Base-by-base conservation (phyloP, 2,888 invertebrate genomes). In the Trisateles emortualis region DNA sequence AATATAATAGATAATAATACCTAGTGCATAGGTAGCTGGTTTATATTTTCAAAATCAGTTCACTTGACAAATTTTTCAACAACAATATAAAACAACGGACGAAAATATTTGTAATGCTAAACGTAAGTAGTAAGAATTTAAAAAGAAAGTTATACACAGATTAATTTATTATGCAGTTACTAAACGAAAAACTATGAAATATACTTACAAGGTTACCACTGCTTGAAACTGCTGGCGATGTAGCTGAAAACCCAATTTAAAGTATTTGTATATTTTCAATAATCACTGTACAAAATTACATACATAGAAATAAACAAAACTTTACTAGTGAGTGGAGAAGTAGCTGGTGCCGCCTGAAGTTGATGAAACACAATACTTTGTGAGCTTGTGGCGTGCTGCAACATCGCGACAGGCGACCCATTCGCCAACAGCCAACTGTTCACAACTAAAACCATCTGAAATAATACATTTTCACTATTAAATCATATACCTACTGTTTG, bases 321-420 rank as follows among this genome's bases (percentile, higher is more conserved):
- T n/a, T 52, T 67, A 81, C 81, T 64, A 11, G 81, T 74, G 10
- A 68, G 48, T 6, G 79, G 68, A 22, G 80, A 56, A 0, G 78
- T 51, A 0, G 75, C 59, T 0, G 62, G 57, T 2, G 62, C 51
- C 46, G 77, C 78, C 59, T 67, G 79, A 49, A 73, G 78, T 60
- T 63, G 72, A 65, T 88, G 68, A 67, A 89, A 76, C 47, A 88
- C 77, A 72, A 88, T 83, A 53, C 87, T 88, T 57, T 88, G 88
- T n/a, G 88, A 88, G 0, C 88, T 88, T 0, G 87, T 88, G 0
- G 88, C 81, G 78, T 88, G 72, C 86, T 84, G 73, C 80, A 94
- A 55, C 93, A 94, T 80, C 56, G 90, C 71, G 72, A 88, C 64
- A 73, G 81, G 72, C 66, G 88, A 74, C 63, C 87, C 78, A 11